These are phyloP conservation scores for Lasioglossum oenotherae DNA, from an alignment of 2,888 invertebrate species.

Conservation along the genomic window DNA sequence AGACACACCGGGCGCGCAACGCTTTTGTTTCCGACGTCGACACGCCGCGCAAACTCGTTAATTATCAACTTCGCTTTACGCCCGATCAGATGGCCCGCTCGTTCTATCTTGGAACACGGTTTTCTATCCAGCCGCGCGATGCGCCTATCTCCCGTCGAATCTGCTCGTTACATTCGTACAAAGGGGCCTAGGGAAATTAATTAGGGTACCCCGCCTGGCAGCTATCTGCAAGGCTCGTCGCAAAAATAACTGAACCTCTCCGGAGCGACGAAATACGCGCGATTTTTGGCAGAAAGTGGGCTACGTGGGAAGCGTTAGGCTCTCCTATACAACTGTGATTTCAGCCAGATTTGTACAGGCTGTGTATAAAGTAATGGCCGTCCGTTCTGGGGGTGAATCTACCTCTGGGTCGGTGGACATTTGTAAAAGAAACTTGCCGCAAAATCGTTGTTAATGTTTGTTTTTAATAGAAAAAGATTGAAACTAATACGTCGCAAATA, in stretches of 20 bases:
- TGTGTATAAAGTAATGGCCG: too few relatives aligned
- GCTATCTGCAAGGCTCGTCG: background rate
- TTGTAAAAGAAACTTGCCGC: too few relatives aligned
- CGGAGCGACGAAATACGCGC: background rate
- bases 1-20: constrained; percentile 13
- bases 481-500: too few relatives aligned
- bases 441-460: too few relatives aligned
- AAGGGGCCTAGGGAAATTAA: background rate
- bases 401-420: too few relatives aligned
- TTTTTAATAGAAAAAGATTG: too few relatives aligned
- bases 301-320: background rate
- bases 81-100: constrained; percentile 25
- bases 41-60: constrained; percentile 43
- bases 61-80: constrained; percentile 44
- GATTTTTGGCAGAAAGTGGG: background rate
- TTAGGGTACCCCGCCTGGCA: background rate
- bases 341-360: too few relatives aligned
- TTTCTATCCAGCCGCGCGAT: background rate
- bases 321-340: background rate
- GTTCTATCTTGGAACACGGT: background rate
- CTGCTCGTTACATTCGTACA: background rate
- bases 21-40: constrained; percentile 52
- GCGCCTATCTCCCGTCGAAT: background rate
- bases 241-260: background rate
- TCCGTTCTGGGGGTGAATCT: too few relatives aligned